Percentiles rank a stretch among this genome's conserved stretches.
Conservation (phyloP, 2,888 invertebrate genomes). For the Sturmia bella region DNA sequence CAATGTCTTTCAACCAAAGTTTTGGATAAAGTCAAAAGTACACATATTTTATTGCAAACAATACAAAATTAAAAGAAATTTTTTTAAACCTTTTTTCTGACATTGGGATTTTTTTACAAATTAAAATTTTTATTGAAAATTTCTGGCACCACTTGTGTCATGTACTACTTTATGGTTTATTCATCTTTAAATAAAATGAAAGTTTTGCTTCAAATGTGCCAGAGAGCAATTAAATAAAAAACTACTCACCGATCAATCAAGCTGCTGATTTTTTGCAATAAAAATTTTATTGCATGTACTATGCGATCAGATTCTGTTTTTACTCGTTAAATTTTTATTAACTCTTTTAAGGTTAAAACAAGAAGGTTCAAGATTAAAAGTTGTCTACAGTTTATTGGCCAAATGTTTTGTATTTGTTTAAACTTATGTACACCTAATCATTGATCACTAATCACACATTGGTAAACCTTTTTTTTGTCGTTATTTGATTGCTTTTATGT, state of each 20-base stretch:
- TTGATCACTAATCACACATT: not conserved
- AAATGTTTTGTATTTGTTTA: conserved; percentile 2
- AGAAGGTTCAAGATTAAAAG: not conserved
- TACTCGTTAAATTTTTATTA: not conserved
- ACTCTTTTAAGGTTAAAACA: not conserved
- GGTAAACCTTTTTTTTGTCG: not conserved
- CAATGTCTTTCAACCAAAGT: too few relatives aligned
- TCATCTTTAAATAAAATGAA: conserved; percentile 1
- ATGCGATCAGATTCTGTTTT: conserved; percentile 8
- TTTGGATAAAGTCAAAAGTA: too few relatives aligned
- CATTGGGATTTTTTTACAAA: too few relatives aligned
- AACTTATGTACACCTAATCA: conserved; percentile 21
- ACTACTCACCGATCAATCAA: conserved; percentile 50
- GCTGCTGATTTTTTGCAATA: conserved; percentile 8
- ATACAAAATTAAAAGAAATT: too few relatives aligned
- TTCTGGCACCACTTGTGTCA: too few relatives aligned
- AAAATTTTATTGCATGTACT: conserved; percentile 27
- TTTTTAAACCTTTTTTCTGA: too few relatives aligned
- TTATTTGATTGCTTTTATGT: conserved; percentile 2
- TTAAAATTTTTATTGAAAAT: too few relatives aligned
- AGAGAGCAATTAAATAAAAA: not conserved
- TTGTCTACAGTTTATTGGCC: conserved; percentile 16
- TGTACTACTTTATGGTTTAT: not conserved
- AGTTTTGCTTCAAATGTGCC: conserved; percentile 3
- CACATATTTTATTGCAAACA: too few relatives aligned